phyloP scores from a whole-genome alignment of 2,113 vertebrate genomes.

The Corvus moneduloides region DNA sequence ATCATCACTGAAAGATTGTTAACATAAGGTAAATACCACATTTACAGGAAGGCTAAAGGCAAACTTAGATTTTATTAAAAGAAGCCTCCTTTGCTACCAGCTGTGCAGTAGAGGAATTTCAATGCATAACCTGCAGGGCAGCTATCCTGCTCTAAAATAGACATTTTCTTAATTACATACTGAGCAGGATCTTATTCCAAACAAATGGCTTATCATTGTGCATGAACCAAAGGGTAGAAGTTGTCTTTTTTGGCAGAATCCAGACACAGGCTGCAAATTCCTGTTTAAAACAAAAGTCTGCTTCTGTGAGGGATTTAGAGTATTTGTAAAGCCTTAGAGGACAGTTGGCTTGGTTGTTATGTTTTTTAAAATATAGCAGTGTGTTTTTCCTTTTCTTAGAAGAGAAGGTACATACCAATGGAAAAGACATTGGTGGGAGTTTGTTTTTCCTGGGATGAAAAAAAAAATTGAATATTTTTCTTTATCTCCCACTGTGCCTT shows the following conservation, averaged over 20 bases:
- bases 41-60: conserved; percentile 16
- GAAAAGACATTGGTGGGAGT: background rate
- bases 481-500: background rate
- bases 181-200: background rate
- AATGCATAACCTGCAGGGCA: conserved; percentile 12
- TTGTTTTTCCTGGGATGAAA: background rate
- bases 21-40: conserved; percentile 31
- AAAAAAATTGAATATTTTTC: background rate
- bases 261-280: background rate
- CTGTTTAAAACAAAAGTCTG: background rate
- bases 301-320: background rate
- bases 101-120: background rate
- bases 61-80: conserved; percentile 19
- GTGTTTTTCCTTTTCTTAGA: background rate
- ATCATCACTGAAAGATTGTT: background rate
- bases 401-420: background rate
- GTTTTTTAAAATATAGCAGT: background rate
- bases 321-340: background rate
- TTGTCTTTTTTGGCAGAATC: background rate
- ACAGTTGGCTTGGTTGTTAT: background rate
- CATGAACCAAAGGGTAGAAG: background rate
- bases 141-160: background rate
- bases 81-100: background rate
- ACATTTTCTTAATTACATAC: conserved; percentile 8
- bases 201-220: background rate